Evolutionary conservation across 2,888 invertebrate genomes (phyloP).

Genomic region (Drosophila parthenogenetica): DNA sequence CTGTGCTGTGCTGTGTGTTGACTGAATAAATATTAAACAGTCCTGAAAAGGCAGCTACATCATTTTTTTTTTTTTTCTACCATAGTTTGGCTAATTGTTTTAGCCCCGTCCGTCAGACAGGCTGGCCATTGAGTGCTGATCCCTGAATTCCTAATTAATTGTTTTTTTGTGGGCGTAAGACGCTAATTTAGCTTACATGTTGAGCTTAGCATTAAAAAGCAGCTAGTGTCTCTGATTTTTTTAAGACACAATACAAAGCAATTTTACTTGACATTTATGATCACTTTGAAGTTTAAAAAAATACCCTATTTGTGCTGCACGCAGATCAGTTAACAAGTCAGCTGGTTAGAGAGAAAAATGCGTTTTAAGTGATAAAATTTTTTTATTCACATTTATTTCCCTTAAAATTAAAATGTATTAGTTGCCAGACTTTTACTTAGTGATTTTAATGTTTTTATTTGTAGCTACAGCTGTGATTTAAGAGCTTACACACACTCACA

Average conservation of each 20-base stretch:
- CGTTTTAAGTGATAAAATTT: too few relatives aligned
- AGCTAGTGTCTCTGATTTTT: not conserved
- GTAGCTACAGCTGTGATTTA: slow-evolving; percentile 56
- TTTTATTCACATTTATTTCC: too few relatives aligned
- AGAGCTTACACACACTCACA: slow-evolving; percentile 37
- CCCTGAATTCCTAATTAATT: slow-evolving; percentile 64
- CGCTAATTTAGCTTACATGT: slow-evolving; percentile 43
- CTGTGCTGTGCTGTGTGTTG: slow-evolving; percentile 7
- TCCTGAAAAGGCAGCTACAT: slow-evolving; percentile 42
- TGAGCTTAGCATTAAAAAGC: slow-evolving; percentile 26
- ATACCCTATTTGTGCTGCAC: too few relatives aligned
- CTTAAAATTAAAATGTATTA: too few relatives aligned
- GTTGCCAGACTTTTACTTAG: slow-evolving; percentile 6
- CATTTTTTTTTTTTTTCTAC: slow-evolving; percentile 23
- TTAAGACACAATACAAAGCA: not conserved
- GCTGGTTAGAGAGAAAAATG: too few relatives aligned
- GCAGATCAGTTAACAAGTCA: too few relatives aligned
- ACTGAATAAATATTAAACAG: slow-evolving; percentile 52
- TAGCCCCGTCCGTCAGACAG: slow-evolving; percentile 41
- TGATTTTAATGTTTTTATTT: slow-evolving; percentile 65
- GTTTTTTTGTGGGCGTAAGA: slow-evolving; percentile 55
- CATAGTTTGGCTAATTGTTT: slow-evolving; percentile 60
- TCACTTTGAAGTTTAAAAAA: too few relatives aligned
- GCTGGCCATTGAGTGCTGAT: slow-evolving; percentile 61
- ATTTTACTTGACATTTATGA: too few relatives aligned